These are phyloP conservation scores for Stramonita haemastoma DNA, from an alignment of 2,888 invertebrate genomes.

Conservation along the genomic window DNA sequence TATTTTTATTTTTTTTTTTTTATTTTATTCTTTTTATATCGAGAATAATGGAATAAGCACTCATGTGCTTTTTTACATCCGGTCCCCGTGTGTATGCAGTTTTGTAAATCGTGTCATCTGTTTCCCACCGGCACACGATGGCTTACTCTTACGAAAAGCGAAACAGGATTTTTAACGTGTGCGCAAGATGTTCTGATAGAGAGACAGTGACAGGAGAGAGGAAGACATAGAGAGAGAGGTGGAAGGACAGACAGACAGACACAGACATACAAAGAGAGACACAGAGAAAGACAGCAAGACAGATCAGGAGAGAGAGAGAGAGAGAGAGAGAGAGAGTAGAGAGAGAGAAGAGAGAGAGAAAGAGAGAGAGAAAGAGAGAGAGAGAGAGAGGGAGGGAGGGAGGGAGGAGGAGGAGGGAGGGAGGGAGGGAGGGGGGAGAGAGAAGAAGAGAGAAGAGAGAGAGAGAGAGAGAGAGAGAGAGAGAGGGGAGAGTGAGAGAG, in stretches of 20 bases:
- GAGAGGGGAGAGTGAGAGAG: not conserved
- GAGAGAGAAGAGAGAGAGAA: not conserved
- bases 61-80: no score
- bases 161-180: no score
- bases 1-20: no score
- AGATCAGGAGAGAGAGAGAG: constrained; percentile 11
- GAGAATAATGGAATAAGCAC: no score
- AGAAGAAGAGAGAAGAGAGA: not conserved
- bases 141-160: no score
- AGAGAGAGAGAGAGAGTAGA: not conserved
- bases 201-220: not conserved
- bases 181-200: no score
- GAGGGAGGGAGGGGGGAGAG: not conserved
- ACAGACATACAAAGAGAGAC: constrained; percentile 39
- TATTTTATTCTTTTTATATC: no score
- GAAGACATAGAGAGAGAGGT: constrained; percentile 29
- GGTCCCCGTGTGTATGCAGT: no score
- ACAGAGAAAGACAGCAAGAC: constrained; percentile 26
- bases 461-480: not conserved
- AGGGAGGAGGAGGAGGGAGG: not conserved
- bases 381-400: not conserved
- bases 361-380: not conserved
- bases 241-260: constrained; percentile 31
- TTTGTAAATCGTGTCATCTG: no score
- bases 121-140: no score